phyloP scores from a whole-genome alignment of 2,113 vertebrate species.

The Gobius niger region DNA sequence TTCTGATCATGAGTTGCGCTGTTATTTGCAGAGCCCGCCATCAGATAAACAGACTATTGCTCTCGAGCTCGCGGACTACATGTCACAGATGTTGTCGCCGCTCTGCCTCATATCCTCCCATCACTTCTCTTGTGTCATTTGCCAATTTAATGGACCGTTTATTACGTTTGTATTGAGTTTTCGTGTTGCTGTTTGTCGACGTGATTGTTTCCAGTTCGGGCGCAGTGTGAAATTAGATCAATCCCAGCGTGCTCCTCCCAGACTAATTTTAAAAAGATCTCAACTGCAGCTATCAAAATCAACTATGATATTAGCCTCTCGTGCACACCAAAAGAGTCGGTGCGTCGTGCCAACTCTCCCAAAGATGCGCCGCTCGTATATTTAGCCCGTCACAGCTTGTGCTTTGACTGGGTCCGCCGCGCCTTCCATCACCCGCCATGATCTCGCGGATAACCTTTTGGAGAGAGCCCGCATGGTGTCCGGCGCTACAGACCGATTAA shows the following conservation, averaged over 20 bases:
- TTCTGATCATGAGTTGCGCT: neutral
- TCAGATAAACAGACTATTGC: neutral
- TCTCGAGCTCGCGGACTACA: neutral
- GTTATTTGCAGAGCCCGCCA: neutral
- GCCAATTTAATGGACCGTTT: neutral
- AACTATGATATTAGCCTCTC: neutral
- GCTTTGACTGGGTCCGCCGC: slow-evolving; percentile 11
- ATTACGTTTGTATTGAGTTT: neutral
- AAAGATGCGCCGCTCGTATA: slow-evolving; percentile 20
- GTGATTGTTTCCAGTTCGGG: neutral
- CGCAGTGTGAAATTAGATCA: slow-evolving; percentile 1
- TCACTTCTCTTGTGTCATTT: neutral
- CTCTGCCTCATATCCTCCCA: neutral
- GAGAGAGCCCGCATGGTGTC: slow-evolving; percentile 18
- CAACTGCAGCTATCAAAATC: neutral
- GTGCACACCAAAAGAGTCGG: neutral
- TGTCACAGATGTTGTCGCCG: neutral
- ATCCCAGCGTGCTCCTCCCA: neutral
- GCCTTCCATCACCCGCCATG: slow-evolving; percentile 32
- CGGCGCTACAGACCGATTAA: slow-evolving; percentile 31
- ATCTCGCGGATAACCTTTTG: slow-evolving; percentile 42
- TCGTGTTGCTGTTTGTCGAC: neutral
- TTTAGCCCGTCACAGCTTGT: slow-evolving; percentile 30
- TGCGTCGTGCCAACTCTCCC: slow-evolving; percentile 1
- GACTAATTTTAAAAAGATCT: neutral